A percentile compares a stretch with the other conserved stretches of the same genome.
Evolutionary conservation across 2,888 invertebrate species (phyloP).

Genomic region (Drosophila limbata): DNA sequence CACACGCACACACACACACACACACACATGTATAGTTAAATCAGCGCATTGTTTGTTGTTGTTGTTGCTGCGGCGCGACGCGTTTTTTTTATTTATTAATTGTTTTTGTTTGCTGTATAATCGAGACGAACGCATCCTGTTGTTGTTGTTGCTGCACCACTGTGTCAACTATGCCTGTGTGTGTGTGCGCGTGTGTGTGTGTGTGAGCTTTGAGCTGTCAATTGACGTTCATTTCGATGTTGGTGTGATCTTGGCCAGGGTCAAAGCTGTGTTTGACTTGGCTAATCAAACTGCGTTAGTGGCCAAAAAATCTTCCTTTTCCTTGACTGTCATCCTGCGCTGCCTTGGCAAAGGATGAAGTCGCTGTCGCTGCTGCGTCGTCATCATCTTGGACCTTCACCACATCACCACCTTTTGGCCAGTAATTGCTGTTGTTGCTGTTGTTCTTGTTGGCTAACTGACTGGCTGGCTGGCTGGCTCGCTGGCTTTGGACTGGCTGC

Average conservation of each 20-base stretch:
- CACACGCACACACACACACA: conserved; percentile 39
- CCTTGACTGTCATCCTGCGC: conserved; percentile 58
- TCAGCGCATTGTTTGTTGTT: conserved; percentile 41
- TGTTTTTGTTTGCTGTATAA: conserved; percentile 80
- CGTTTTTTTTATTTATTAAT: conserved; percentile 49
- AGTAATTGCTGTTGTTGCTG: conserved; percentile 56
- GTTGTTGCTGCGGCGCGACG: conserved; percentile 60
- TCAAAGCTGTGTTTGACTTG: conserved; percentile 82
- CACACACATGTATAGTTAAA: conserved; percentile 28
- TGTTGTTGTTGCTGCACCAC: conserved; percentile 46
- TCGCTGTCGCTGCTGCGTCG: conserved; percentile 25
- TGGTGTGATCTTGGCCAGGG: conserved; percentile 72
- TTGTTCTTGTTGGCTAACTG: conserved; percentile 36
- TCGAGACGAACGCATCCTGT: conserved; percentile 84
- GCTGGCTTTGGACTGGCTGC: conserved; percentile 49
- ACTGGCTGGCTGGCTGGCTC: conserved; percentile 70
- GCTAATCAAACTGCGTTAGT: conserved; percentile 80
- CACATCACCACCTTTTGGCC: conserved; percentile 73
- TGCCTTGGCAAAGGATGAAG: conserved; percentile 43
- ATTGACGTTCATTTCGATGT: conserved; percentile 58
- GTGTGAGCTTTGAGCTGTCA: conserved; percentile 55
- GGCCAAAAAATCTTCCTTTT: conserved; percentile 57
- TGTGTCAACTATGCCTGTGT: conserved; percentile 22
- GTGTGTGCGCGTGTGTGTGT: conserved; percentile 35
- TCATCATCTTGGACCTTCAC: conserved; percentile 68